A percentile compares a stretch with the other conserved stretches of the same genome.
Conservation (phyloP, 2,888 invertebrate species). For the Prosapia bicincta region DNA sequence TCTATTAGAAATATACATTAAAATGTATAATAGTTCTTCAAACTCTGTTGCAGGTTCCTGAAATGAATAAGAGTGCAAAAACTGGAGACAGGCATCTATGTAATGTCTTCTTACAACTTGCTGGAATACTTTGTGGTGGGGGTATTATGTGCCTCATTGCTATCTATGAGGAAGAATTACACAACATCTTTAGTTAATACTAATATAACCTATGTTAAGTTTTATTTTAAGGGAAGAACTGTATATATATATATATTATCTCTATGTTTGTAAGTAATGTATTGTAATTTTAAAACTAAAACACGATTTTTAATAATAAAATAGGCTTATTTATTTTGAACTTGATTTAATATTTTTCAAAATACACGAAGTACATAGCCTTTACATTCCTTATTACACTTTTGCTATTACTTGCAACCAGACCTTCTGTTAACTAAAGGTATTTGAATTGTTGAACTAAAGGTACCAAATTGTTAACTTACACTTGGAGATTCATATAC, state of each 20-base stretch:
- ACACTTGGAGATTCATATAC: too few species aligned
- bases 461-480: too few species aligned
- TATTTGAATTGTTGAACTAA: too few species aligned
- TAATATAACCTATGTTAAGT: neutral
- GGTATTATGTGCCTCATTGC: conserved; percentile 72
- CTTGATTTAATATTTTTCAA: too few species aligned
- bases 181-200: conserved; percentile 18
- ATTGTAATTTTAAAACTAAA: neutral
- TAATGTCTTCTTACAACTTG: conserved; percentile 58
- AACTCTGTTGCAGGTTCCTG: conserved; percentile 47
- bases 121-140: conserved; percentile 65
- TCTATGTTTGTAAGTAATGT: neutral
- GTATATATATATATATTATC: neutral
- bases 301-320: neutral
- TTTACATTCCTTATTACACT: too few species aligned
- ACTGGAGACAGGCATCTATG: conserved; percentile 53
- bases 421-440: too few species aligned
- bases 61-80: conserved; percentile 48
- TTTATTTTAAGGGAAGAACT: neutral
- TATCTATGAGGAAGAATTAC: conserved; percentile 56
- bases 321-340: too few species aligned
- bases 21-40: too few species aligned
- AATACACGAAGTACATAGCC: too few species aligned
- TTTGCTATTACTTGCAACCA: too few species aligned
- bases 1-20: too few species aligned